These are phyloP conservation scores for Geodia barretti DNA, from an alignment of 37 sponge, comb jelly and placozoan genomes.

Conservation along the genomic window DNA sequence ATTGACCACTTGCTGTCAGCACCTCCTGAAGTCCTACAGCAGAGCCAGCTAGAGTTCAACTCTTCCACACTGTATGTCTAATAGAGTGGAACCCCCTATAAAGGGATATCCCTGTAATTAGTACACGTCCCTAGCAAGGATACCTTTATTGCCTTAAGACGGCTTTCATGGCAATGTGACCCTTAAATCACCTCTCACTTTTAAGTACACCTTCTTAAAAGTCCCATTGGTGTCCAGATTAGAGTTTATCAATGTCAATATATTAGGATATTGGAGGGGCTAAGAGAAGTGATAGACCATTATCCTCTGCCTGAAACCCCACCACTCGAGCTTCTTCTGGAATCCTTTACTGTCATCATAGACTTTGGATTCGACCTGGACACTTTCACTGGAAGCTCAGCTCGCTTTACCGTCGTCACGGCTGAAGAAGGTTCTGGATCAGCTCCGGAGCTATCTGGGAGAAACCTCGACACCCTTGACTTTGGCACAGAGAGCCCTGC, in stretches of 20 bases:
- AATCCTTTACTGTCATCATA: neutral
- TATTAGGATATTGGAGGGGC: neutral
- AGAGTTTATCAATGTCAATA: too few species aligned
- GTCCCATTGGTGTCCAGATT: too few species aligned
- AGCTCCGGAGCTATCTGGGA: neutral
- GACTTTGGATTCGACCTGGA: neutral
- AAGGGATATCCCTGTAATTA: neutral
- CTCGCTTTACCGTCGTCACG: neutral
- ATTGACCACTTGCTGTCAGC: slow-evolving; percentile 44
- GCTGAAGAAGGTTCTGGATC: neutral
- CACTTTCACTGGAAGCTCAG: neutral
- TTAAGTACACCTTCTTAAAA: too few species aligned
- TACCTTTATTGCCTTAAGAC: too few species aligned
- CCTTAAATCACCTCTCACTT: too few species aligned
- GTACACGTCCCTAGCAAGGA: too few species aligned
- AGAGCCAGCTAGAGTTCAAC: slow-evolving; percentile 22
- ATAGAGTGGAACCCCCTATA: neutral
- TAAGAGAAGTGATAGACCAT: neutral
- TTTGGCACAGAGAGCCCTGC: too few species aligned
- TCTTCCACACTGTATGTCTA: slow-evolving; percentile 27
- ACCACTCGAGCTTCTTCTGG: neutral
- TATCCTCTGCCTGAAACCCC: neutral
- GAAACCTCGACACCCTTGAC: neutral
- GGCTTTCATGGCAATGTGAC: too few species aligned
- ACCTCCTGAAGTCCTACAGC: slow-evolving; percentile 1